Evolutionary conservation across 37 sponge, comb jelly and placozoan species (phyloP).

Genomic region (Ephydatia muelleri): DNA sequence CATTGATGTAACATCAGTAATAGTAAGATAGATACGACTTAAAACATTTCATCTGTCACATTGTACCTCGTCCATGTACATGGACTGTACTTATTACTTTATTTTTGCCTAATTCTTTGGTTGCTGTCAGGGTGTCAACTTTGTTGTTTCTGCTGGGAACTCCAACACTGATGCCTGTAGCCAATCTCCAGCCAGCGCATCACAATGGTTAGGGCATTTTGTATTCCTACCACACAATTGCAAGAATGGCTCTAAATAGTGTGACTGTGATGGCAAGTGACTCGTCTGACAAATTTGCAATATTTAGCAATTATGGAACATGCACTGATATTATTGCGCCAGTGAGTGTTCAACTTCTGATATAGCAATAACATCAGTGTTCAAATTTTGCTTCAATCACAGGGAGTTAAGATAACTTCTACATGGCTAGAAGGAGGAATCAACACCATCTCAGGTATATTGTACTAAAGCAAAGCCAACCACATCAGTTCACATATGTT

Average conservation of each 20-base stretch:
- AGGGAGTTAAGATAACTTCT: constrained; percentile 55
- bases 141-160: constrained; percentile 76
- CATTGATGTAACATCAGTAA: no score
- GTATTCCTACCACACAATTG: background rate
- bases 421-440: constrained; percentile 29
- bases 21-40: no score
- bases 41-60: no score
- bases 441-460: constrained; percentile 32
- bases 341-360: constrained; percentile 25
- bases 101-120: no score
- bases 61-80: no score
- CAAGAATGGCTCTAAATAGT: background rate
- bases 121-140: constrained; percentile 61
- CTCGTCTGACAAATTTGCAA: constrained; percentile 33
- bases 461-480: background rate
- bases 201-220: background rate
- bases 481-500: background rate
- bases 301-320: constrained; percentile 73
- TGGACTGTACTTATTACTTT: no score
- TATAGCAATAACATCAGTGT: background rate
- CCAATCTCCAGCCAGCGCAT: constrained; percentile 60
- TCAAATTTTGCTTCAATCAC: background rate
- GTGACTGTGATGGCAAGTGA: constrained; percentile 66
- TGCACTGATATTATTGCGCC: constrained; percentile 79
- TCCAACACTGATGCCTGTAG: constrained; percentile 52